A percentile compares a stretch with the other conserved stretches of the same genome.
These are phyloP conservation scores for Torymus tubicola DNA, from an alignment of 2,888 invertebrate species.

Conservation along the genomic window DNA sequence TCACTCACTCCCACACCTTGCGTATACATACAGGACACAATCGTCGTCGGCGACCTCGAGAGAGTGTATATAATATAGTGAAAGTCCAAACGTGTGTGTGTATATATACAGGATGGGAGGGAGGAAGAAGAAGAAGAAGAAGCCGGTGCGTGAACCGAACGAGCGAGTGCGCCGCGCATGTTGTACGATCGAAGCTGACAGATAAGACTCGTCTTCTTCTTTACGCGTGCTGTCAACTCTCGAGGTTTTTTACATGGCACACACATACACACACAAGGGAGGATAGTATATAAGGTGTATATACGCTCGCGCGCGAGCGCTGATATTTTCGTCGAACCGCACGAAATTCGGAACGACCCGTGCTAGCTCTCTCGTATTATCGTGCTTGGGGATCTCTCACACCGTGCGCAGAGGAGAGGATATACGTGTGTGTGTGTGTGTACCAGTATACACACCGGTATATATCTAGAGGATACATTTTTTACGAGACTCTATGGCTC, in stretches of 20 bases:
- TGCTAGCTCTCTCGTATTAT: too few relatives aligned
- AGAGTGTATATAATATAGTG: too few relatives aligned
- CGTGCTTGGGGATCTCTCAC: background rate
- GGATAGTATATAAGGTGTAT: slow-evolving; percentile 28
- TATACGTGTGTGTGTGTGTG: background rate
- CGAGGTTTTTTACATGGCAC: slow-evolving; percentile 4
- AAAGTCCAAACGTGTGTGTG: too few relatives aligned
- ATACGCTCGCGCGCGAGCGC: slow-evolving; percentile 41
- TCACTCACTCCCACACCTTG: too few relatives aligned
- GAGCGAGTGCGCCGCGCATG: background rate
- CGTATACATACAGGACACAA: too few relatives aligned
- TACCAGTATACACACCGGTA: background rate
- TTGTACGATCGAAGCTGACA: slow-evolving; percentile 8
- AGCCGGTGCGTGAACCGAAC: background rate
- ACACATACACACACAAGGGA: background rate
- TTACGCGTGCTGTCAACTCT: background rate
- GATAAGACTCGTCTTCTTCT: slow-evolving; percentile 32
- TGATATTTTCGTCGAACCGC: slow-evolving; percentile 58
- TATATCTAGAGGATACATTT: slow-evolving; percentile 21
- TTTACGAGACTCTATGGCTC: slow-evolving; percentile 13
- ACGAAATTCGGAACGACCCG: slow-evolving; percentile 48
- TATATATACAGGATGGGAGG: too few relatives aligned
- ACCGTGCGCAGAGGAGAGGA: background rate
- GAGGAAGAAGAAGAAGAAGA: slow-evolving; percentile 1
- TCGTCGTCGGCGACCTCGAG: too few relatives aligned